Base-by-base conservation (phyloP, 2,888 invertebrate genomes). In the Lycocerus yunnanus region DNA sequence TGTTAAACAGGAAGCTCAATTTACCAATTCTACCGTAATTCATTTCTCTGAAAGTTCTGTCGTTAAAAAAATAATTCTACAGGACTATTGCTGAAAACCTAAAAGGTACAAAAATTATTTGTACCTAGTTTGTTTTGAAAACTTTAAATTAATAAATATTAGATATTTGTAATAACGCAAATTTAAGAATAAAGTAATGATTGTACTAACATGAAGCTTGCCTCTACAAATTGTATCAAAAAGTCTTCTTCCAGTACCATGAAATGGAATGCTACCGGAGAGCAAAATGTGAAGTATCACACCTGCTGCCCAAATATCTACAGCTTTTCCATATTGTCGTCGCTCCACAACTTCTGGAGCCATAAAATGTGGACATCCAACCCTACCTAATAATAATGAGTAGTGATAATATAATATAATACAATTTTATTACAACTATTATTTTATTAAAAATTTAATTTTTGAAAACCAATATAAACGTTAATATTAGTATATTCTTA, bases 301-400 rank as follows among this genome's bases (percentile, higher is more conserved):
- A 10, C 99, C 99, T 21, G 97, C 96, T 27, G 97, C 95, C 99
- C 99, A 99, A 74, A 99, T 96, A 87, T 99, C 99, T 79, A 97
- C 97, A 1, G 97, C 94, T 86, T 98, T 98, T 58, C 96, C 95
- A 88, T 96, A 97, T 82, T 95, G 91, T 86, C 95, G 93, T 84
- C 95, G 92, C 77, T 95, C 93, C 15, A 99, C 95, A 78, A 99
- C 95, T 89, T 99, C 99, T 0, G 99, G 99, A 1, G 98, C 96
- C 97, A 99, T 98, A 88, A 97, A 99, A 87, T 97, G 97, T 13
- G 98, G 97, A 73, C 97, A 97, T 58, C 98, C 98, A 76, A 98
- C 94, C 78, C 97, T 94, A 86, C 95, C 97, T 96, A 88, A 43
- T 43, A n/a, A n/a, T 43, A 43, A 43, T n/a, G 6, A 43, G 6